These are phyloP conservation scores for Sesia bembeciformis DNA, from an alignment of 2,888 invertebrate genomes.

Conservation along the genomic window DNA sequence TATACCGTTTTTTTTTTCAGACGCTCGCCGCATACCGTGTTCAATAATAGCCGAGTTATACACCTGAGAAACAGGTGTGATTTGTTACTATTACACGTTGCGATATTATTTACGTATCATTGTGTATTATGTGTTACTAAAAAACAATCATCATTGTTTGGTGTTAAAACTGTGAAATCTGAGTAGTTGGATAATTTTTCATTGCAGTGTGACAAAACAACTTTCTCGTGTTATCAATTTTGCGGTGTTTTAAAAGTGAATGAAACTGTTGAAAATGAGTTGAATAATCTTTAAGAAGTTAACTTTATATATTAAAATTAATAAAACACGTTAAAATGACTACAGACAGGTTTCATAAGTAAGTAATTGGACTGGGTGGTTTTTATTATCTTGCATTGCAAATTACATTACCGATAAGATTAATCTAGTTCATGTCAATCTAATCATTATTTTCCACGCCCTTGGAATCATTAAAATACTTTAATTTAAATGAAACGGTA, in stretches of 20 bases:
- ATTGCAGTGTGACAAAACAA: conserved; percentile 44
- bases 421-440: background rate
- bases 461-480: background rate
- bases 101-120: background rate
- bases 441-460: background rate
- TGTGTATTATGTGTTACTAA: background rate
- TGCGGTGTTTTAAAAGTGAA: conserved; percentile 36
- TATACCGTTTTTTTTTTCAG: conserved; percentile 5
- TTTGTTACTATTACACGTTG: background rate
- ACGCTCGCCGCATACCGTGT: conserved; percentile 3
- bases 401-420: background rate
- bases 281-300: conserved; percentile 27
- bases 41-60: background rate
- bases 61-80: background rate
- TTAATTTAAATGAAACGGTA: no score
- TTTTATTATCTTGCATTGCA: background rate
- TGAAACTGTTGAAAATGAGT: conserved; percentile 54
- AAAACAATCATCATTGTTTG: background rate
- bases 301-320: no score
- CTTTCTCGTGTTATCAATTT: conserved; percentile 59
- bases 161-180: background rate
- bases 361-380: conserved; percentile 32
- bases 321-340: conserved; percentile 50
- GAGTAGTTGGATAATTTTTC: background rate
- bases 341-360: conserved; percentile 78